Evolutionary conservation across 2,888 invertebrate species (phyloP), one percentile per base, ranked within the genome.

Genomic region (Drosophila falleni): DNA sequence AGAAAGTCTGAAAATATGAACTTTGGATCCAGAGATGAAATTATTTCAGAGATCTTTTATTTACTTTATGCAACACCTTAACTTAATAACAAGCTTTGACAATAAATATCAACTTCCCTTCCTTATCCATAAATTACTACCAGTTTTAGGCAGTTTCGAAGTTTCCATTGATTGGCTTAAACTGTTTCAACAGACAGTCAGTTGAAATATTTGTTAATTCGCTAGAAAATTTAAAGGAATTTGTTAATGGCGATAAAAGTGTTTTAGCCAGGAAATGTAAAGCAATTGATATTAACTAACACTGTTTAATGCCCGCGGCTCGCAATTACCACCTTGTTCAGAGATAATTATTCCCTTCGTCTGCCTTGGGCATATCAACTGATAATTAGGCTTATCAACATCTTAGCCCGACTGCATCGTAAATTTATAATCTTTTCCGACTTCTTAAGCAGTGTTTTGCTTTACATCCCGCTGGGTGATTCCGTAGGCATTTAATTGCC

Each of bases 51-150:
- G 15, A 44, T 26, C 3, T 9, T n/a, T 46, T 29, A 26, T 35
- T 35, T 35, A 26, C n/a, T 63, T 55, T 37, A 6, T 29, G 11
- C 31, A 44, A 60, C 39, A 50, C n/a, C n/a, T n/a, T n/a, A n/a
- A n/a, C n/a, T n/a, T n/a, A 33, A 46, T 29, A 71, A 71, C 62
- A 42, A 42, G 61, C 54, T 23, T 44, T 59, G 42, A 11, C 49
- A 39, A 49, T 37, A 26, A 29, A 31, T 9, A 1, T 23, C 11
- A 37, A 51, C 33, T 42, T 71, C 66, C 69, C 65, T 71, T 69
- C 69, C 65, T 79, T 50, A 19, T 66, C 1, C 47, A 69, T 71
- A 63, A 71, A 68, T 65, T 46, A 37, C 10, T 23, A 65, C 67
- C 50, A 39, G 60, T 58, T 60, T 42, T 9, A 33, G 19, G 29